Evolutionary conservation across 2,888 invertebrate species (phyloP), one percentile per base, ranked within the genome.

Genomic region (Limenitis camilla): DNA sequence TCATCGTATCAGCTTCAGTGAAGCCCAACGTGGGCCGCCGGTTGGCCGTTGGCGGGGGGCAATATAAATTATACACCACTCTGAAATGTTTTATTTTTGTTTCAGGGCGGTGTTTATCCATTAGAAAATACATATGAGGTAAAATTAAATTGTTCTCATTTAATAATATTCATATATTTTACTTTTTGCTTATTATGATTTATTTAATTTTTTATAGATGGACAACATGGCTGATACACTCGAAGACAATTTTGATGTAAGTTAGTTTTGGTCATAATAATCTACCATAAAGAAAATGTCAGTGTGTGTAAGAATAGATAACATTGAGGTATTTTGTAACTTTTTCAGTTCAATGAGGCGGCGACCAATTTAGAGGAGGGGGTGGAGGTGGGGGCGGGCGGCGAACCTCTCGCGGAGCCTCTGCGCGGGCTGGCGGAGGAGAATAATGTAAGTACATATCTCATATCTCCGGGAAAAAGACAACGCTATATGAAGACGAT

Each of bases 91-190:
- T 41, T 31, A 28, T 40, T 27, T 36, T 5, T 30, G 33, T 36
- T 46, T 8, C 76, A 84, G 83, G 83, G 84, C 28, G 83, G 83
- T 2, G 76, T 69, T 53, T 75, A 80, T 55, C 84, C 84, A 0
- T 70, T 80, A n/a, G 81, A 81, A 35, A 76, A 71, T 50, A 65
- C 71, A 7, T 83, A 82, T 55, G 81, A 81, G 66, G 78, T 80
- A 43, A 67, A 59, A 44, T 11, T n/a, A 28, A 33, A 28, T 32
- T 8, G 28, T 7, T 40, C 5, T 35, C 1, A 31, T 2, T 5
- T 9, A 6, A 27, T 33, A 6, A n/a, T 43, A 28, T 4, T 44
- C 6, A 9, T 42, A 32, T 10, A 11, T n/a, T 9, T 35, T 35
- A n/a, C n/a, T n/a, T n/a, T n/a, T n/a, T n/a, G n/a, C n/a, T n/a